Evolutionary conservation across 2,113 vertebrate genomes (phyloP).

Genomic region (Upupa epops): DNA sequence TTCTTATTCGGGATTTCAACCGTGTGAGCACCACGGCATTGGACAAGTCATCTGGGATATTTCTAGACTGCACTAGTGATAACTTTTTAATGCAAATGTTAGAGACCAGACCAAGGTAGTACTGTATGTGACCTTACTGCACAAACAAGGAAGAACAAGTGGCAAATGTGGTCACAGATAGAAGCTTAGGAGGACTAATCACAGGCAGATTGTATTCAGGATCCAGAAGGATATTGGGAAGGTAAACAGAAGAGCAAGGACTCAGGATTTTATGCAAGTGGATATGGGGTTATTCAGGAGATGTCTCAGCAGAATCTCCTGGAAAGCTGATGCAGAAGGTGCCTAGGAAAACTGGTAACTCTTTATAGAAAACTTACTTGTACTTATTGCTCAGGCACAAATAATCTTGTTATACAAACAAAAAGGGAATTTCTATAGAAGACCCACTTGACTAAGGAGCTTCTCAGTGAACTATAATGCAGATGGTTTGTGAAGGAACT

Average conservation of each 20-base stretch:
- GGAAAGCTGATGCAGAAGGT: accelerated
- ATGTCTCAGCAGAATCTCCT: not conserved
- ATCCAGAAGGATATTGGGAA: not conserved
- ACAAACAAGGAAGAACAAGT: not conserved
- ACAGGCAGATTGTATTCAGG: not conserved
- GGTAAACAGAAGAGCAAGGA: not conserved
- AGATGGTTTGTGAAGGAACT: not conserved
- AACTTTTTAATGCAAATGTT: not conserved
- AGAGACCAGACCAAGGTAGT: not conserved
- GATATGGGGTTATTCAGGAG: not conserved
- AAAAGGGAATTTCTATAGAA: not conserved
- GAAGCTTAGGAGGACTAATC: not conserved
- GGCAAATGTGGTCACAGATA: not conserved
- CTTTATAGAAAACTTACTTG: not conserved
- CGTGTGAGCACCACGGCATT: not conserved
- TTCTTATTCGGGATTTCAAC: not conserved
- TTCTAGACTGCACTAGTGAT: not conserved
- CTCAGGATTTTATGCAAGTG: not conserved
- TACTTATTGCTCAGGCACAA: not conserved
- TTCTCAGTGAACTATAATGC: not conserved
- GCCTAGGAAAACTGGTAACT: not conserved
- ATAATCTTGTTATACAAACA: not conserved
- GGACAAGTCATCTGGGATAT: not conserved
- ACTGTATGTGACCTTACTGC: not conserved
- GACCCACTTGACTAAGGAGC: not conserved